Evolutionary conservation across 2,797 vertebrate genomes (phyloP), one percentile per base, ranked within the genome.

Genomic region (Ctenopoma multispine): DNA sequence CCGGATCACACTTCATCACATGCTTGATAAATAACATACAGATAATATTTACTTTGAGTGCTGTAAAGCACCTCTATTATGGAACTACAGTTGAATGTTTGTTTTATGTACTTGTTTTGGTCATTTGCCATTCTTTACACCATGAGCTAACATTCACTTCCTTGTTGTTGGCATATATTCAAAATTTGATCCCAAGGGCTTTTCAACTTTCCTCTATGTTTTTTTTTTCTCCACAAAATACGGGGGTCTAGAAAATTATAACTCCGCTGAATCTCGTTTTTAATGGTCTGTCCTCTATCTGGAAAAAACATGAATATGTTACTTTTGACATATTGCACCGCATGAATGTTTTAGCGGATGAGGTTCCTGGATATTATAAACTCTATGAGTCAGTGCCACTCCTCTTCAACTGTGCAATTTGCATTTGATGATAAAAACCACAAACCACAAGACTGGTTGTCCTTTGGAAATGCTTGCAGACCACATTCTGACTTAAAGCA

Each of bases 361-460:
- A 87, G 89, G 89, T 92, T 92, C 86, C 89, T 94, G 93, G 93
- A 92, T 91, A 91, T 93, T 92, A 90, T 91, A 88, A 91, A 88
- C 90, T 87, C 83, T 90, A 85, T 91, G 93, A 94, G 89, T 95
- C 94, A 93, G 89, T 92, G 92, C 90, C 92, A 92, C 93, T 93
- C 92, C 91, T 93, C 89, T 90, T 92, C 91, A 89, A 93, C 91
- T 89, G 90, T 93, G 92, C 93, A 93, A 94, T 95, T 95, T 94
- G 89, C 93, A 94, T 95, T 93, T 95, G 93, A 95, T 92, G 93
- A 94, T 92, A 92, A 92, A 95, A 94, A 91, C 94, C 94, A 90
- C 94, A 93, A 85, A 88, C 93, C 94, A 92, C 94, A 93, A 93
- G 93, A 93, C 92, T 94, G 91, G 91, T 89, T 92, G 94, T 93